Evolutionary conservation across 2,888 invertebrate genomes (phyloP), one percentile per base, ranked within the genome.

Genomic region (Cantharis rufa): DNA sequence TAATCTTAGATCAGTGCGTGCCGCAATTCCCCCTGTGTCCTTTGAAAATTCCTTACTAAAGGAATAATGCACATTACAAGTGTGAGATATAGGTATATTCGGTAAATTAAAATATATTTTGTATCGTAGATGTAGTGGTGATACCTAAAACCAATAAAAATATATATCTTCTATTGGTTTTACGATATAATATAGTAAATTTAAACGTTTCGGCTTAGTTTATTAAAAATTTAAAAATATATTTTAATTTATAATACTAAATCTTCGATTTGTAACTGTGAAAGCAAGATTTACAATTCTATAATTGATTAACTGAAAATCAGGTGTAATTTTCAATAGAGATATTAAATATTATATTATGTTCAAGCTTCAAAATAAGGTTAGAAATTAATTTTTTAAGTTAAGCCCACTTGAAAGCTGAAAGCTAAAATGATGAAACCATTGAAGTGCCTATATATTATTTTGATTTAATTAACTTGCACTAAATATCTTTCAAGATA

Each of bases 1-100:
- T 76, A 73, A 76, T 76, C 76, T 76, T 73, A 76, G 76, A 76
- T 76, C 70, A 73, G 76, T 70, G 27, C 64, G 73, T 71, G 63
- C 70, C 70, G 74, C 70, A 74, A 74, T 74, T 74, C 70, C 63
- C 66, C 69, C 32, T 32, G 32, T 69, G 70, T 69, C 74, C 74
- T 64, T 70, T 28, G 69, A 69, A 62, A 74, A 74, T 74, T 74
- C 63, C 70, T 66, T 69, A 69, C 69, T 18, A 18, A 72, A 69
- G 61, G 69, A 68, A n/a, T 27, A 24, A 72, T 48, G 63, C 62
- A 73, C 73, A 28, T 69, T 73, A 69, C 73, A 61, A 69, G 32
- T 32, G 32, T 32, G 32, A 13, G 32, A 32, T 32, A 32, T n/a
- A 32, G 13, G 32, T 32, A 32, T n/a, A 13, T 32, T 32, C 13